Conservation (phyloP, 2,113 vertebrate species). For the Actenoides lindsayi region DNA sequence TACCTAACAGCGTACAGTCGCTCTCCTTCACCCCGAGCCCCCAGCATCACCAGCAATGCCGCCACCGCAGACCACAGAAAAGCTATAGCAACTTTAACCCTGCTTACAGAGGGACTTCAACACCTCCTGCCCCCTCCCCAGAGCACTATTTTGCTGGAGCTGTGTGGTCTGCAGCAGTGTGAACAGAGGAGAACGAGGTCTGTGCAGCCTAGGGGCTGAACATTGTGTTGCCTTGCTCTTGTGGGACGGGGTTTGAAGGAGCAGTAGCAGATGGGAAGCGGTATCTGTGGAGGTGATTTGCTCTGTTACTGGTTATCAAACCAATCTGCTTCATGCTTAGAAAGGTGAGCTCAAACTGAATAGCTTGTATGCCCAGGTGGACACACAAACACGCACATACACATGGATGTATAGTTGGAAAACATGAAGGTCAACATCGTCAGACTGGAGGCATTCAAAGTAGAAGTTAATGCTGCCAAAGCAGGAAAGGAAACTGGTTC, state of each 20-base stretch:
- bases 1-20: not conserved
- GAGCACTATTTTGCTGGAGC: not conserved
- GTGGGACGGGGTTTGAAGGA: not conserved
- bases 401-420: accelerated
- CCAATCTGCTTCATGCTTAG: not conserved
- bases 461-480: not conserved
- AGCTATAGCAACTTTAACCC: not conserved
- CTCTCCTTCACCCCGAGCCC: not conserved
- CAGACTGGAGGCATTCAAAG: not conserved
- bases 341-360: not conserved
- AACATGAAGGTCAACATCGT: not conserved
- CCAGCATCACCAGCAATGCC: accelerated
- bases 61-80: not conserved
- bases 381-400: not conserved
- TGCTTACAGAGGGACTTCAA: not conserved
- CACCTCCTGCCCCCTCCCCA: not conserved
- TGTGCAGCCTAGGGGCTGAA: not conserved
- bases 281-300: not conserved
- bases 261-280: not conserved
- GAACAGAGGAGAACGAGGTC: not conserved
- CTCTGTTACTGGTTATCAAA: accelerated
- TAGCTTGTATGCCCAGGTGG: accelerated
- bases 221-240: accelerated
- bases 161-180: not conserved
- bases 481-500: not conserved